A percentile compares a stretch with the other conserved stretches of the same genome.
phyloP scores from a whole-genome alignment of 2,888 invertebrate species.

The Thymelicus sylvestris region DNA sequence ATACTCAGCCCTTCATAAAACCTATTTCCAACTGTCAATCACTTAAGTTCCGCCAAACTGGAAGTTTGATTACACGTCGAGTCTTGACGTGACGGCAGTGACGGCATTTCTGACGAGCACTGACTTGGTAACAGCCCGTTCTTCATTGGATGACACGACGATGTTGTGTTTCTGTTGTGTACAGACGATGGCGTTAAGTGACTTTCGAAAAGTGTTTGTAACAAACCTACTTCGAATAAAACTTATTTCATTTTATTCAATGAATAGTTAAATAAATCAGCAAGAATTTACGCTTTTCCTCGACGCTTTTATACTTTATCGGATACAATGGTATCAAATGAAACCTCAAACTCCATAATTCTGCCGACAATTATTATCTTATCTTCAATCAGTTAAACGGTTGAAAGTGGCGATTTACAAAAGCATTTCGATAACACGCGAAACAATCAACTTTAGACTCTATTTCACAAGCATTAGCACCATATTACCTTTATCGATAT shows the following conservation, averaged over 20 bases:
- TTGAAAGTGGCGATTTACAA: constrained; percentile 27
- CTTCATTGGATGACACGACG: too few species aligned
- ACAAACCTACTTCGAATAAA: too few species aligned
- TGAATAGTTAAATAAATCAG: too few species aligned
- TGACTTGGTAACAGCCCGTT: too few species aligned
- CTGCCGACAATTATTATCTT: constrained; percentile 19
- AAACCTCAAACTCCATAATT: constrained; percentile 19
- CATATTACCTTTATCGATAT: too few species aligned
- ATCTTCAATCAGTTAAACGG: constrained; percentile 31
- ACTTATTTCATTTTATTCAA: too few species aligned
- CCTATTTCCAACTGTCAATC: background rate
- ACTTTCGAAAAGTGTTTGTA: too few species aligned
- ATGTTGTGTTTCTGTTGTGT: too few species aligned
- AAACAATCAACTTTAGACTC: background rate
- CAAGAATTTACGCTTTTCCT: too few species aligned
- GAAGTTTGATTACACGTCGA: background rate
- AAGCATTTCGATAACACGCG: background rate
- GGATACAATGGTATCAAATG: background rate
- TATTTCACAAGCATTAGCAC: background rate
- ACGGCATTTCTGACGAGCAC: background rate
- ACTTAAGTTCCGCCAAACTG: background rate
- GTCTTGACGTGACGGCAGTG: background rate
- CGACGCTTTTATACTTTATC: too few species aligned
- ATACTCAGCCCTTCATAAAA: background rate
- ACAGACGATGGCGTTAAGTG: too few species aligned